phyloP scores from a whole-genome alignment of 2,113 vertebrate species.

The Hypanus sabinus region DNA sequence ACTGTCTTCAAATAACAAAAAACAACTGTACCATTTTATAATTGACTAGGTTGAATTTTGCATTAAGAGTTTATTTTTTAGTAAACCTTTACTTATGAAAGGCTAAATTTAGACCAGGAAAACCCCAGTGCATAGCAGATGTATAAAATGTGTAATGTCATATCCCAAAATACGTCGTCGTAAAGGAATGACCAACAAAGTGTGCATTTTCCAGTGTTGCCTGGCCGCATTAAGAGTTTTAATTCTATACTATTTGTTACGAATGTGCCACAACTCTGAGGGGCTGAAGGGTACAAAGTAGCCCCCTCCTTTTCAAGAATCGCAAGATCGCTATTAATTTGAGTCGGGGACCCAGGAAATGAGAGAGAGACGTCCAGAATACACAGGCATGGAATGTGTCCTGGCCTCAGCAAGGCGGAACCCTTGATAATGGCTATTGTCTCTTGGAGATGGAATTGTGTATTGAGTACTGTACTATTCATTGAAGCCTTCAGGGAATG shows the following conservation, averaged over 20 bases:
- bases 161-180: neutral
- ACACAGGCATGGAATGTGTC: too few relatives aligned
- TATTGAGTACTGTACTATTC: too few relatives aligned
- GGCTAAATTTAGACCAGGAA: neutral
- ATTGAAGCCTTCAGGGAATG: too few relatives aligned
- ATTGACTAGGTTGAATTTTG: neutral
- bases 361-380: too few relatives aligned
- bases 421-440: too few relatives aligned
- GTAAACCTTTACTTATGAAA: neutral
- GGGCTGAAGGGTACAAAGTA: too few relatives aligned
- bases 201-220: neutral
- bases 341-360: too few relatives aligned
- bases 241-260: neutral
- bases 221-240: neutral
- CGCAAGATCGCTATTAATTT: too few relatives aligned
- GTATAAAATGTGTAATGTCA: neutral
- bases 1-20: neutral
- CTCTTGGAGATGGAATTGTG: too few relatives aligned
- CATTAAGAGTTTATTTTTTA: neutral
- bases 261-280: too few relatives aligned
- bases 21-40: neutral
- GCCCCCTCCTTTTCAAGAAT: too few relatives aligned
- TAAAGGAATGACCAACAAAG: neutral
- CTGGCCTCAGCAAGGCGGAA: too few relatives aligned
- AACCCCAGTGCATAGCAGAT: neutral